Base-by-base conservation (phyloP, 1,140 invertebrate species). In the Temnothorax curvispinosus region DNA sequence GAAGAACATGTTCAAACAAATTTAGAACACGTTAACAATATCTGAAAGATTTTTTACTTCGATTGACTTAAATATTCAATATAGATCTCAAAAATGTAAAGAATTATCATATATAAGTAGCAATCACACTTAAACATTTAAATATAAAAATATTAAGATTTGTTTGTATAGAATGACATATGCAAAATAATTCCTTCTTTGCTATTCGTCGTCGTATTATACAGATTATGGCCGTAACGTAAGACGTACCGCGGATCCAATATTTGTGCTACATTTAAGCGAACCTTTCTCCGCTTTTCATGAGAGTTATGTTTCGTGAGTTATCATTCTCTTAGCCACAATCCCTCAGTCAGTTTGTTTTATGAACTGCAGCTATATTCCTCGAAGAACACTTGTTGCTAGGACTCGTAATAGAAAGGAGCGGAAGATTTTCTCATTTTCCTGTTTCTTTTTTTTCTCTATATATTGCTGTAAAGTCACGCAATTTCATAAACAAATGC, bases 341-440 rank as follows among this genome's bases (percentile, higher is more conserved):
- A 81, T 84, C 54, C 54, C 44, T 74, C 41, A 84, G 69, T 47
- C 35, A 44, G 80, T 84, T 75, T 84, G 80, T 84, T 60, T 84
- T 84, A 84, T 84, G 32, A 47, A 38, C 54, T 38, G 80, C 21
- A 38, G 80, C 56, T 84, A 56, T 74, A 84, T 75, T 50, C 69
- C 58, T 84, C 13, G 69, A 44, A 44, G 67, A 84, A 84, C 80
- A 84, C 80, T 84, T 84, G 80, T 84, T 84, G 80, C 80, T 75
- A 84, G 27, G 41, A 60, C 3, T 60, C 69, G 11, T 0, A 58
- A 18, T 18, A 35, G 52, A 35, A 58, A 35, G 15, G 27, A 60
- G 6, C 58, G 35, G 38, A 81, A 44, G 47, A 54, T 3, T 58
- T 41, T 64, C 58, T n/a, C 52, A 47, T 47, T 78, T n/a, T 35